These are phyloP conservation scores for Recurvirostra avosetta DNA, from an alignment of 2,113 vertebrate species.

Conservation along the genomic window DNA sequence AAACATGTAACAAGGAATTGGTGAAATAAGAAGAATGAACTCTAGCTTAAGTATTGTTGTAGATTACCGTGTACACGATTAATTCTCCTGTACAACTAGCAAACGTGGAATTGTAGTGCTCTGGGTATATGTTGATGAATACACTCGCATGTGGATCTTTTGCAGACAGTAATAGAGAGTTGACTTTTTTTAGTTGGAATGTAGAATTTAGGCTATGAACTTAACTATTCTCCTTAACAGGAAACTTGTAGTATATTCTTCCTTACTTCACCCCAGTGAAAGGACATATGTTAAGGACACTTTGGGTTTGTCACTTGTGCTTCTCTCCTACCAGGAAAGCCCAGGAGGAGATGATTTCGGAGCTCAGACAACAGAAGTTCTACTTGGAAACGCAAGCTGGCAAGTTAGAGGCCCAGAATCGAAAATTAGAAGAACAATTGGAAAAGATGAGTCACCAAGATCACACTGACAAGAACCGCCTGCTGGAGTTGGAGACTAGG, in stretches of 20 bases:
- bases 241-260: not conserved
- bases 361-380: constrained; percentile 98
- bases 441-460: constrained; percentile 97
- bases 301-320: not conserved
- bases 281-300: not conserved
- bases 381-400: constrained; percentile 98
- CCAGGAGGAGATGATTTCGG: constrained; percentile 99
- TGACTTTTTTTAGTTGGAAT: not conserved
- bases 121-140: not conserved
- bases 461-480: constrained; percentile 89
- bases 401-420: constrained; percentile 96
- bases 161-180: not conserved
- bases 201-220: not conserved
- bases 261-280: not conserved
- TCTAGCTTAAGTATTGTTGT: not conserved
- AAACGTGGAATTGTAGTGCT: not conserved
- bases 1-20: not conserved
- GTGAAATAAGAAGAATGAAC: not conserved
- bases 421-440: constrained; percentile 95
- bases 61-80: not conserved
- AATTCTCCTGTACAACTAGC: not conserved
- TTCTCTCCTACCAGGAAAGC: constrained; percentile 86
- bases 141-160: not conserved
- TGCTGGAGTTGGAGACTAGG: constrained; percentile 89
- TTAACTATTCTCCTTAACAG: not conserved